Percentiles rank a stretch among this genome's conserved stretches.
Conservation (phyloP, 2,797 vertebrate species). For the Mionectes olivaceus region DNA sequence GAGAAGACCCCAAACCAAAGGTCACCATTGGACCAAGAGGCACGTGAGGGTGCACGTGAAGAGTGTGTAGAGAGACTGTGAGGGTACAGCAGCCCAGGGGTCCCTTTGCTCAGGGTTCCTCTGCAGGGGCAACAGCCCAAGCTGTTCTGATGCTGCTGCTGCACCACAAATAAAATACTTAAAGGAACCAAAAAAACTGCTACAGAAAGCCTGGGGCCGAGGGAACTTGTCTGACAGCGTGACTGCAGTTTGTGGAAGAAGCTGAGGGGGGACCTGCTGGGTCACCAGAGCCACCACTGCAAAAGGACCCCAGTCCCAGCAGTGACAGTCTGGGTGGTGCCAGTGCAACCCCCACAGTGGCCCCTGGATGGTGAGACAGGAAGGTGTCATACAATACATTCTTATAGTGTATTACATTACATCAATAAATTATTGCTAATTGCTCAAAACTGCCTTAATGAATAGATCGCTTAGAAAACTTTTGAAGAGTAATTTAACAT, state of each 20-base stretch:
- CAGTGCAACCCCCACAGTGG: neutral
- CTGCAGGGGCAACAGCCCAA: neutral
- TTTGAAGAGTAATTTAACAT: neutral
- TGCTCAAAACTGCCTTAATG: accelerated
- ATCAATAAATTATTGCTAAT: neutral
- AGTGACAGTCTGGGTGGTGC: neutral
- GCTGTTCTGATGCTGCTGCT: neutral
- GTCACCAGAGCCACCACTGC: neutral
- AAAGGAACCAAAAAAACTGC: neutral
- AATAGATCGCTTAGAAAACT: neutral
- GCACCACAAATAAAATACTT: neutral
- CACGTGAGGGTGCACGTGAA: neutral
- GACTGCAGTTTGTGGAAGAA: neutral
- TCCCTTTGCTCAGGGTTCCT: neutral
- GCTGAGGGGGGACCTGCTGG: neutral
- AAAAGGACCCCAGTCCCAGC: neutral
- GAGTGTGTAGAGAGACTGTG: neutral
- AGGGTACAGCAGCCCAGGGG: neutral
- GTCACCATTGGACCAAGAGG: neutral
- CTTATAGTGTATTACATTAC: neutral
- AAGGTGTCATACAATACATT: neutral
- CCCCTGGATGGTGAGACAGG: neutral
- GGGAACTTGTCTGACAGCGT: neutral
- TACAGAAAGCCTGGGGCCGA: neutral
- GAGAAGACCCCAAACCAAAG: neutral